Percentiles rank a stretch among this genome's conserved stretches.
These are phyloP conservation scores for Spea hammondii DNA, from an alignment of 2,797 vertebrate species.

Conservation along the genomic window DNA sequence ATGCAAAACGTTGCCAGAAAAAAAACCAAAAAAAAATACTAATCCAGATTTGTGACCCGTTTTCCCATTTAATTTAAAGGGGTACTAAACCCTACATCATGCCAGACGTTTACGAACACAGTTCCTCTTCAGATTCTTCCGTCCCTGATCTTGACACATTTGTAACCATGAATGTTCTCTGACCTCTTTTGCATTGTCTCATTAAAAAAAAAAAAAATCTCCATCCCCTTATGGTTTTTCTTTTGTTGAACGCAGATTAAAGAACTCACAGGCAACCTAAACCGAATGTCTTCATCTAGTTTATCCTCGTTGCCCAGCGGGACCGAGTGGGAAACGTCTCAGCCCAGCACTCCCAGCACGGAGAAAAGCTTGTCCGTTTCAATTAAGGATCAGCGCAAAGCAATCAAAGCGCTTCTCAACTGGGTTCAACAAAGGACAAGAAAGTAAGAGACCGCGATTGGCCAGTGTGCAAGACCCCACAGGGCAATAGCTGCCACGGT, in stretches of 20 bases:
- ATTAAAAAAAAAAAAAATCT: background rate
- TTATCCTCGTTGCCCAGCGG: conserved; percentile 87
- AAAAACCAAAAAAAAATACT: no score
- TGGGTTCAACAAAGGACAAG: conserved; percentile 94
- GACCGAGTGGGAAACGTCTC: conserved; percentile 83
- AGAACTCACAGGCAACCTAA: conserved; percentile 93
- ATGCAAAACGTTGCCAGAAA: no score
- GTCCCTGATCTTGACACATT: no score
- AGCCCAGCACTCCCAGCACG: conserved; percentile 76
- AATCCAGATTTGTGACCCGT: no score
- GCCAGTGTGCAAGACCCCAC: no score
- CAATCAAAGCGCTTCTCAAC: conserved; percentile 87
- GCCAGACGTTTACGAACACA: no score
- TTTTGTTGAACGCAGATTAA: conserved; percentile 79
- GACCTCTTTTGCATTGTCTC: background rate
- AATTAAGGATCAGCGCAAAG: conserved; percentile 82
- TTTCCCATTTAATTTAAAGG: no score
- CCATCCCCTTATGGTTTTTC: background rate
- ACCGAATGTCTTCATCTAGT: conserved; percentile 84
- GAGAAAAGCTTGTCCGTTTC: conserved; percentile 70
- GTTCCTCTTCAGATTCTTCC: no score
- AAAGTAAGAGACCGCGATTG: conserved; percentile 74
- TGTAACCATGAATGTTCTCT: background rate
- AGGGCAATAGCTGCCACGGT: no score
- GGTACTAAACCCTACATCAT: no score